These are phyloP conservation scores for Phrynocephalus vlangalii DNA, from an alignment of 2,797 vertebrate species.

Conservation along the genomic window DNA sequence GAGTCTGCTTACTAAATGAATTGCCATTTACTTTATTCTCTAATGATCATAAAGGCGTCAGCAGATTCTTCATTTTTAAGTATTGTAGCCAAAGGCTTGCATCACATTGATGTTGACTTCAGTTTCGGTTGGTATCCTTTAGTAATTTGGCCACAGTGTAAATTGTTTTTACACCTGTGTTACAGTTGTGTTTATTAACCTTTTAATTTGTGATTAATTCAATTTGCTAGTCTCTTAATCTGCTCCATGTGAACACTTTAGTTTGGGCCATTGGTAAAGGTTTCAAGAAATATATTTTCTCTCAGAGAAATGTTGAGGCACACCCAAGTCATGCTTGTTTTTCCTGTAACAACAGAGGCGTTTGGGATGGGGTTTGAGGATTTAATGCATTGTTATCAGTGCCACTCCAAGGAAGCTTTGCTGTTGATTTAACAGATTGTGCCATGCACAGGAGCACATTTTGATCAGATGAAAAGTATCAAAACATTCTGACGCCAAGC, in stretches of 20 bases:
- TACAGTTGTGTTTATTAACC: not conserved
- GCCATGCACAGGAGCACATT: not conserved
- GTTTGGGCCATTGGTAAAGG: not conserved
- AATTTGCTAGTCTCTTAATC: not conserved
- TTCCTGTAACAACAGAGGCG: not conserved
- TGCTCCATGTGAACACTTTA: not conserved
- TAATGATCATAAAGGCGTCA: not conserved
- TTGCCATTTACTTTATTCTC: not conserved
- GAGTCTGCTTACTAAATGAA: not conserved
- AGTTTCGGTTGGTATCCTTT: not conserved
- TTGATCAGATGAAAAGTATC: constrained; percentile 9
- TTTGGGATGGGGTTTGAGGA: not conserved
- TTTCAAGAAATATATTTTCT: not conserved
- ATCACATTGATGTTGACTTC: not conserved
- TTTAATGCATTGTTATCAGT: not conserved
- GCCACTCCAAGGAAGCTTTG: not conserved
- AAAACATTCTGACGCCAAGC: constrained; percentile 2
- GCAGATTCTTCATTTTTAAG: not conserved
- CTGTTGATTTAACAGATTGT: not conserved
- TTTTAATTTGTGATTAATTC: not conserved
- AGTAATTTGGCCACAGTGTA: not conserved
- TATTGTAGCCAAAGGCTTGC: not conserved
- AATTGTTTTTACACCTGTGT: not conserved
- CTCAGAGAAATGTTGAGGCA: not conserved
- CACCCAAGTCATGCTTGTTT: not conserved